Evolutionary conservation across 2,888 invertebrate genomes (phyloP).

Genomic region (Sipha maydis): DNA sequence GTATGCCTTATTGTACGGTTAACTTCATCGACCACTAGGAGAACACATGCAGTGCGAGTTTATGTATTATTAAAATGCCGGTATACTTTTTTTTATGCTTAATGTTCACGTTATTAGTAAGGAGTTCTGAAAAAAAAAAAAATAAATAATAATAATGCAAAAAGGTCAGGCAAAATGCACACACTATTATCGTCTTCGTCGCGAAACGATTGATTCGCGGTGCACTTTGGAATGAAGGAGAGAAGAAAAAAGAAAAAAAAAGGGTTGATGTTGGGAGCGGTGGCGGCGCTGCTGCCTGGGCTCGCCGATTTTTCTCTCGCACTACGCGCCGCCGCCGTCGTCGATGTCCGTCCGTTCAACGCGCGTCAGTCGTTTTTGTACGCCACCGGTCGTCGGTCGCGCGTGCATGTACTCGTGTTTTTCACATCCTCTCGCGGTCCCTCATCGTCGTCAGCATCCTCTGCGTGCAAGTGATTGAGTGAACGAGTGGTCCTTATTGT

Average conservation of each 20-base stretch:
- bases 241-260: conserved; percentile 9
- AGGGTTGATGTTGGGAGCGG: conserved; percentile 43
- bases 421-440: not conserved
- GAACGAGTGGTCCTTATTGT: not conserved
- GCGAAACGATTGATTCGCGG: conserved; percentile 36
- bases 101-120: not conserved
- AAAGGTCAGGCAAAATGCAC: not conserved
- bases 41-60: not conserved
- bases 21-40: not conserved
- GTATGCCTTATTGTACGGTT: not conserved
- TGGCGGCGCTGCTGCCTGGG: conserved; percentile 34
- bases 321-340: not conserved
- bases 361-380: conserved; percentile 57
- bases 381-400: conserved; percentile 27
- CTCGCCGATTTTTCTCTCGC: conserved; percentile 44
- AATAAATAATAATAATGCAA: not conserved
- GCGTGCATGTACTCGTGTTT: not conserved
- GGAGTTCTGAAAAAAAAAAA: not conserved
- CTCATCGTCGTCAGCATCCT: not conserved
- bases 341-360: conserved; percentile 36
- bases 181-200: not conserved
- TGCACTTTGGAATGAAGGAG: not conserved
- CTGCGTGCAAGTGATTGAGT: not conserved
- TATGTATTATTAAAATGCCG: no score
- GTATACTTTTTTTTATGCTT: no score